These are phyloP conservation scores for Thecocarcelia acutangulata DNA, from an alignment of 2,888 invertebrate genomes.

Conservation along the genomic window DNA sequence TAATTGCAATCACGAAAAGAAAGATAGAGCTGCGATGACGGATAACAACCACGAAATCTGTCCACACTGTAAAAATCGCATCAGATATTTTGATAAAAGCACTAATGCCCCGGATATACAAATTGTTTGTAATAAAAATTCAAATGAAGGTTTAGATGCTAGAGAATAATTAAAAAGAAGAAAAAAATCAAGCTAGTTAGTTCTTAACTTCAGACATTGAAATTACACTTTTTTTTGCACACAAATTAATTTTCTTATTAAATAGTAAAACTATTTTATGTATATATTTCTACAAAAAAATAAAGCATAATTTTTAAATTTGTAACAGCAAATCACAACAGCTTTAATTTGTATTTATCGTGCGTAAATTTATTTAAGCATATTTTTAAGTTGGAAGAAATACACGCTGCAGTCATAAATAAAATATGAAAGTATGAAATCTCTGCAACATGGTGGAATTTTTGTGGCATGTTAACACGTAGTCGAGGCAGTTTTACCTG, in stretches of 20 bases:
- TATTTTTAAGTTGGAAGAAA: no score
- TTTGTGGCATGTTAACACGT: no score
- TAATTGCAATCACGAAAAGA: background rate
- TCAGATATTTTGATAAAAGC: constrained; percentile 58
- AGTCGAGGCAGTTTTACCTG: no score
- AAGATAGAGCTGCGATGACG: background rate
- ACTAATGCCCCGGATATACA: constrained; percentile 64
- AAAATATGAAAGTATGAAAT: no score
- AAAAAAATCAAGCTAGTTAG: constrained; percentile 65
- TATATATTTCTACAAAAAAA: background rate
- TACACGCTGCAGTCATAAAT: no score
- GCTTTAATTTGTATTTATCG: no score
- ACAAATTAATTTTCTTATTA: background rate
- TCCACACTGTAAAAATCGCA: constrained; percentile 1
- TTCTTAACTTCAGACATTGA: background rate
- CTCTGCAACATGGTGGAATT: no score
- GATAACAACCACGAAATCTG: constrained; percentile 46
- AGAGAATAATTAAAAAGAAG: constrained; percentile 70
- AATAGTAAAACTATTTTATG: background rate
- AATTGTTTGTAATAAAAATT: constrained; percentile 25
- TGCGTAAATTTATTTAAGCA: no score
- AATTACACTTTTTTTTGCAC: background rate
- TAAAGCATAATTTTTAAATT: constrained; percentile 6
- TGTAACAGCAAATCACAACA: background rate
- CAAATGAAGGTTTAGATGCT: constrained; percentile 51